These are phyloP conservation scores for Epinephelus malabaricus DNA, from an alignment of 2,797 vertebrate genomes.

Conservation along the genomic window DNA sequence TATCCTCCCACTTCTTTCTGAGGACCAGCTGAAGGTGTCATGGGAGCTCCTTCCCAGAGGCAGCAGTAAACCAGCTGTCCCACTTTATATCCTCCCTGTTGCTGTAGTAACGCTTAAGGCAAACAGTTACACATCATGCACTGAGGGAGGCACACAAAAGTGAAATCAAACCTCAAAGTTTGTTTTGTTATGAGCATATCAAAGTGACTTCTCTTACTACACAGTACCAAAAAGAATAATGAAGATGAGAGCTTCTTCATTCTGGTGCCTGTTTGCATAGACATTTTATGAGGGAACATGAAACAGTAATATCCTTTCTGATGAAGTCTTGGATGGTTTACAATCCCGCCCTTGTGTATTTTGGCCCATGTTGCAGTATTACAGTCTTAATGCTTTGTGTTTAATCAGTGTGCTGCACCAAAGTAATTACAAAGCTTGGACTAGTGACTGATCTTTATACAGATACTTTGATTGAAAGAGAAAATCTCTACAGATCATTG, in stretches of 20 bases:
- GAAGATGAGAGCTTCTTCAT: not conserved
- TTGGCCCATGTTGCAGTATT: not conserved
- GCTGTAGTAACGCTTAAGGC: not conserved
- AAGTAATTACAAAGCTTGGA: not conserved
- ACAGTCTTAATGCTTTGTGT: not conserved
- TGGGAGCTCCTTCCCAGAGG: no score
- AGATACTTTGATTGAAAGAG: not conserved
- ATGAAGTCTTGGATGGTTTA: not conserved
- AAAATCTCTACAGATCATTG: conserved; percentile 6
- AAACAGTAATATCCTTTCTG: not conserved
- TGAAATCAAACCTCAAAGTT: not conserved
- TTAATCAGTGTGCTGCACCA: not conserved
- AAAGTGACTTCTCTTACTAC: not conserved
- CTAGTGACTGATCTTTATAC: not conserved
- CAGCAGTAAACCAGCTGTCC: not conserved
- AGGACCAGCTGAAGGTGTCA: no score
- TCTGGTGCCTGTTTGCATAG: not conserved
- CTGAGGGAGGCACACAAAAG: not conserved
- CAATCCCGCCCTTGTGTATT: not conserved
- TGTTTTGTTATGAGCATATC: not conserved
- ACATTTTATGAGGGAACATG: not conserved
- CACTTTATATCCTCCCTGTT: conserved; percentile 18
- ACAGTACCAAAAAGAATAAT: not conserved
- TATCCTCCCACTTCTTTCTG: no score
- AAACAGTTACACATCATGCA: not conserved